phyloP scores from a whole-genome alignment of 2,888 invertebrate species.

The Odontothrips loti region DNA sequence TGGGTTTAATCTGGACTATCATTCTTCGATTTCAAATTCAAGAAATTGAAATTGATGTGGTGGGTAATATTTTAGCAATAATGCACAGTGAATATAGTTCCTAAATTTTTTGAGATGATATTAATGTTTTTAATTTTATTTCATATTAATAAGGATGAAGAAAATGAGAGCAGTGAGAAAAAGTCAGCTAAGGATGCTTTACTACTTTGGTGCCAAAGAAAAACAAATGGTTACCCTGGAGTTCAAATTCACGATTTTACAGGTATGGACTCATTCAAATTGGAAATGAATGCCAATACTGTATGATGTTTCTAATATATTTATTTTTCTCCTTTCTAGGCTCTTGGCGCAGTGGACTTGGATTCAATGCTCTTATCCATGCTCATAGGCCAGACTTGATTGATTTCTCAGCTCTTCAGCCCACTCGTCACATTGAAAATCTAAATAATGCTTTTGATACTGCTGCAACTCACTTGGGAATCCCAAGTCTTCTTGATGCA shows the following conservation, averaged over 20 bases:
- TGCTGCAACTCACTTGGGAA: constrained; percentile 88
- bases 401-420: constrained; percentile 75
- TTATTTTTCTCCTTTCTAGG: constrained; percentile 56
- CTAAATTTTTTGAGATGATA: neutral
- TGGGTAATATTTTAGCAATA: constrained; percentile 50
- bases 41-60: constrained; percentile 95
- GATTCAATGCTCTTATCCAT: constrained; percentile 98
- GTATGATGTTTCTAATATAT: neutral
- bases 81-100: neutral
- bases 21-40: constrained; percentile 98
- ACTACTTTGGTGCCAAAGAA: constrained; percentile 96
- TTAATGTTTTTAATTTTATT: constrained; percentile 31
- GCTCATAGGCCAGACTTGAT: constrained; percentile 95
- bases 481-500: constrained; percentile 87
- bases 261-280: constrained; percentile 43
- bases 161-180: constrained; percentile 94
- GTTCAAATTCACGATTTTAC: constrained; percentile 87
- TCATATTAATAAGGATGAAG: constrained; percentile 68
- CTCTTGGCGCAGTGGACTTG: constrained; percentile 94
- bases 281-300: neutral
- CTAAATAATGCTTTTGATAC: constrained; percentile 96
- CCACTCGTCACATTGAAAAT: constrained; percentile 84
- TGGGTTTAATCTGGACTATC: constrained; percentile 98
- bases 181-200: constrained; percentile 98
- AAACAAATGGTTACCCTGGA: constrained; percentile 89